These are phyloP conservation scores for Tipula lateralis DNA, from an alignment of 2,888 invertebrate species.

Conservation along the genomic window DNA sequence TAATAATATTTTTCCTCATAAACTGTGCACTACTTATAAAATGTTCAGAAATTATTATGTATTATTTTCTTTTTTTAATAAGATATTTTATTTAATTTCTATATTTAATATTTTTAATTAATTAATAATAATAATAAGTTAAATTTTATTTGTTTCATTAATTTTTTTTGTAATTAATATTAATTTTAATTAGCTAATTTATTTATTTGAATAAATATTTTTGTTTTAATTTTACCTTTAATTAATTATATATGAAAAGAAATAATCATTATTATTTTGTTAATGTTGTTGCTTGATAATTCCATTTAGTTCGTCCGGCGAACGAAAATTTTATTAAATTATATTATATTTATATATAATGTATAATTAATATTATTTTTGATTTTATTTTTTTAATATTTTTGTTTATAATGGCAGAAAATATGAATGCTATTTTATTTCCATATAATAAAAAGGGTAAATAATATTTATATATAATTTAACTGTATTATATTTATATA, in stretches of 20 bases:
- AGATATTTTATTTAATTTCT: constrained; percentile 19
- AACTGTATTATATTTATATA: background rate
- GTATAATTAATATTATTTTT: background rate
- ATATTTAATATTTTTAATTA: constrained; percentile 19
- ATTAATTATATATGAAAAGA: background rate
- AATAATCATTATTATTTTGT: background rate
- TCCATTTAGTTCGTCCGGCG: constrained; percentile 11
- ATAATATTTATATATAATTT: constrained; percentile 16
- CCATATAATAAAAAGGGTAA: background rate
- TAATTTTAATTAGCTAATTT: constrained; percentile 24
- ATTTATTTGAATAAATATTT: background rate
- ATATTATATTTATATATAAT: background rate
- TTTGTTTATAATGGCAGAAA: background rate
- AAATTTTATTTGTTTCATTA: background rate
- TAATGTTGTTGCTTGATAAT: background rate
- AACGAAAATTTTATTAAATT: background rate
- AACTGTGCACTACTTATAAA: constrained; percentile 24
- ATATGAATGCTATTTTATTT: background rate
- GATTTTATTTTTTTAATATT: constrained; percentile 2
- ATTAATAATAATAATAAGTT: constrained; percentile 13
- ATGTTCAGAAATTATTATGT: constrained; percentile 15
- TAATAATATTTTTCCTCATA: background rate
- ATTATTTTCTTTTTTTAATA: background rate
- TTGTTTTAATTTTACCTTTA: background rate
- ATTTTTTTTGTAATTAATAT: background rate